Base-by-base conservation (phyloP, 2,888 invertebrate genomes). In the Apamea anceps region DNA sequence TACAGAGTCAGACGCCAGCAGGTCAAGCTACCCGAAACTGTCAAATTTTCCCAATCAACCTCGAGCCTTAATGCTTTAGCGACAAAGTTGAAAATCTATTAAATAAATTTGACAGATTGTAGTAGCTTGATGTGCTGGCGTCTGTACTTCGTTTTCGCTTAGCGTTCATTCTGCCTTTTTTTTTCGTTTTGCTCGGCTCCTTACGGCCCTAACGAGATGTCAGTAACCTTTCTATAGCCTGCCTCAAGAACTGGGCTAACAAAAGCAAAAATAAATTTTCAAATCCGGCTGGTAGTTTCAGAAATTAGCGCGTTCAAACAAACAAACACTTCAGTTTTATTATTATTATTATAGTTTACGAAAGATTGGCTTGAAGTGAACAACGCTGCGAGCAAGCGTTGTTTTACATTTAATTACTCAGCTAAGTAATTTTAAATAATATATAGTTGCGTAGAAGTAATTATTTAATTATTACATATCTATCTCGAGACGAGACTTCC, bases 341-440 rank as follows among this genome's bases (percentile, higher is more conserved):
- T 57, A 57, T 25, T 57, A 48, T 5, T 48, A 13, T 48, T 13
- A 13, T 13, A 25, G 10, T 42, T 4, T 57, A 5, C 13, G 4
- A 25, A n/a, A 57, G 57, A 63, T 63, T 63, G 63, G 18, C 15
- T 18, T 63, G 32, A 32, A 63, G 8, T 13, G 4, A 45, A 60
- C 62, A 28, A 79, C 15, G 37, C 7, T n/a, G 15, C 10, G 1
- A 42, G 45, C 68, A 66, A 21, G n/a, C 32, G 25, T 37, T 73
- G 32, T 72, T 73, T 73, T 72, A 66, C 75, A 79, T 85, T 70
- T 82, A 85, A 82, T 85, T 75, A 51, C 28, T 42, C 18, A 66
- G 28, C 25, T 70, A n/a, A 28, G 62, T 74, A 74, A 74, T 74
- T 84, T 54, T 12, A 68, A 74, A 79, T 85, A 85, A 85, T 81